Base-by-base conservation (phyloP, 2,797 vertebrate genomes). In the Nyctibius grandis region DNA sequence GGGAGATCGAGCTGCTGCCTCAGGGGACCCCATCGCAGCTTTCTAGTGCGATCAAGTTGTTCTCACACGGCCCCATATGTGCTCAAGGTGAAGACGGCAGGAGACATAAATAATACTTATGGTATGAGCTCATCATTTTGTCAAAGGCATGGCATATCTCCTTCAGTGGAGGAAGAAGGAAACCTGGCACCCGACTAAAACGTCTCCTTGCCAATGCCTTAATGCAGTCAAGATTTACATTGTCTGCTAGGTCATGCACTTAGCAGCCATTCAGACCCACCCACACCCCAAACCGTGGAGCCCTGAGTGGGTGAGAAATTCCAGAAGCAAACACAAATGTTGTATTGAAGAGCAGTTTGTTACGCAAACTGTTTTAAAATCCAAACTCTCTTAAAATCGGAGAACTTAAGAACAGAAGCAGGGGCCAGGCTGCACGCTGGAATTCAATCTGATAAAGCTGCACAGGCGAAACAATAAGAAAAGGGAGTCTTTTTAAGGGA, bases 361-460 rank as follows among this genome's bases (percentile, higher is more conserved):
- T 78, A 70, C 7, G 42, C 91, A 60, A 61, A 77, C 17, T 15
- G 42, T 28, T 75, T 34, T 8, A 8, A 65, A 76, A 47, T 2
- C 0, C 91, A 60, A 61, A 77, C 17, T 15, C 38, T 28, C 75
- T 34, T 8, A 8, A 61, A 76, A 47, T 2, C 0, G n/a, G 57
- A 33, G 54, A 29, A 26, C 50, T 75, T 15, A 31, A 38, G 89
- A 59, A 54, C 23, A 67, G 85, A 11, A 83, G 72, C 42, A 1
- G 53, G 60, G 31, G 33, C 88, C 56, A 9, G 67, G 51, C 7
- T 63, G 59, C 42, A 0, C 2, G 0, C 67, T 76, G 93, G 94
- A 96, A 92, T 93, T 64, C 61, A 6, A 88, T 82, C 92, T 82
- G 95, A 95, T 95, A 91, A 96, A 90, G 48, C 91, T 40, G 57